These are phyloP conservation scores for Cosmia pyralina DNA, from an alignment of 2,888 invertebrate species.

Conservation along the genomic window DNA sequence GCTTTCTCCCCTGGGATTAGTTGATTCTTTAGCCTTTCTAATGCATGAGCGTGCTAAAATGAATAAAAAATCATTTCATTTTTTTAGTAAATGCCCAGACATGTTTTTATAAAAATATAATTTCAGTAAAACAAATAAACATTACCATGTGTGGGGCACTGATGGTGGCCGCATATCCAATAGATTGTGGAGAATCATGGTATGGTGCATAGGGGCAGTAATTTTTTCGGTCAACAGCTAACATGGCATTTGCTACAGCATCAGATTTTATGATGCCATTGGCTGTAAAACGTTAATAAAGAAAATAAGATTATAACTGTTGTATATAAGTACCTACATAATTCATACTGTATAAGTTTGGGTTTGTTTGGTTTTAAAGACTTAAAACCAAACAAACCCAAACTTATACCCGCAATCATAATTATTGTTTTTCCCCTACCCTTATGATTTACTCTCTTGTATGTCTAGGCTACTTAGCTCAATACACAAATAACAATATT, in stretches of 20 bases:
- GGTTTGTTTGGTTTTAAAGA: too few relatives aligned
- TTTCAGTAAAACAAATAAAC: background rate
- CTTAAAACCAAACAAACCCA: too few relatives aligned
- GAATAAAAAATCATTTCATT: background rate
- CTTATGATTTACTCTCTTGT: too few relatives aligned
- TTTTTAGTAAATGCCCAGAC: background rate
- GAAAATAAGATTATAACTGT: too few relatives aligned
- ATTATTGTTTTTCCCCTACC: too few relatives aligned
- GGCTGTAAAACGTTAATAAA: constrained; percentile 84
- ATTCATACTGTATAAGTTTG: too few relatives aligned
- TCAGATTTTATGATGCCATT: constrained; percentile 95
- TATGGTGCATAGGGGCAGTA: constrained; percentile 95
- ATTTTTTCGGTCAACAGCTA: constrained; percentile 94
- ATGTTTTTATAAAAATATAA: background rate
- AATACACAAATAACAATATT: too few relatives aligned
- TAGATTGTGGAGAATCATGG: constrained; percentile 97
- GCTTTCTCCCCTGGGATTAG: constrained; percentile 94
- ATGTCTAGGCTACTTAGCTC: too few relatives aligned
- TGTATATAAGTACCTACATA: too few relatives aligned
- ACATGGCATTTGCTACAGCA: constrained; percentile 95
- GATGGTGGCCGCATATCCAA: constrained; percentile 98
- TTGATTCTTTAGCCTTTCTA: constrained; percentile 95
- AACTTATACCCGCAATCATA: too few relatives aligned
- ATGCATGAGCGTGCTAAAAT: constrained; percentile 96
- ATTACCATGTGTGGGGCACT: constrained; percentile 98